Percentiles rank a stretch among this genome's conserved stretches.
Evolutionary conservation across 2,888 invertebrate genomes (phyloP).

Genomic region (Lobophora halterata): DNA sequence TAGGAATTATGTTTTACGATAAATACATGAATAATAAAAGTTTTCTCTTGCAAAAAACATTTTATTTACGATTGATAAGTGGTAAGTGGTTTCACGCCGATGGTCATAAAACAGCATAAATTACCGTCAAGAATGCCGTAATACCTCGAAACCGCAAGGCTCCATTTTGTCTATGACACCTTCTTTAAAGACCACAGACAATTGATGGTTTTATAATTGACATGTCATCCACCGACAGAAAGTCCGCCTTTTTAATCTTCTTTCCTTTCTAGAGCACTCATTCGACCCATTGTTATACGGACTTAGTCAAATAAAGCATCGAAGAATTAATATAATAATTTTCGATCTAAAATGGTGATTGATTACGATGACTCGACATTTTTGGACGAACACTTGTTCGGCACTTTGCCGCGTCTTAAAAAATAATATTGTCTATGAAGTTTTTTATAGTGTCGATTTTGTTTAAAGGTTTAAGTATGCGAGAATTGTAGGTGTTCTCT

Average conservation of each 20-base stretch:
- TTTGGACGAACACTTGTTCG: constrained; percentile 29
- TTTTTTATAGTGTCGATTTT: constrained; percentile 31
- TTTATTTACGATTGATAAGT: not conserved
- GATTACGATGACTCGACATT: constrained; percentile 71
- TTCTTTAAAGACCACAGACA: constrained; percentile 45
- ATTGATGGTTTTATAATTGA: constrained; percentile 74
- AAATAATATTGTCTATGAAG: constrained; percentile 28
- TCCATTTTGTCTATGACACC: constrained; percentile 55
- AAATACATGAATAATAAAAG: no score
- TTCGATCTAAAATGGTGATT: constrained; percentile 73
- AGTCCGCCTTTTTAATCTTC: constrained; percentile 39
- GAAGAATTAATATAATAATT: constrained; percentile 76
- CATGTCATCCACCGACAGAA: constrained; percentile 65
- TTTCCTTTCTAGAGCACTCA: constrained; percentile 59
- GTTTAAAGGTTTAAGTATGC: constrained; percentile 24
- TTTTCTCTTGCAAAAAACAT: no score
- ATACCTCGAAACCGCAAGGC: constrained; percentile 46
- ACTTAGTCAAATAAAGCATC: constrained; percentile 75
- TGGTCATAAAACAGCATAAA: constrained; percentile 1
- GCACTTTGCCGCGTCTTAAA: constrained; percentile 23
- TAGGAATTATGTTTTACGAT: no score
- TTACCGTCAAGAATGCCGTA: constrained; percentile 38
- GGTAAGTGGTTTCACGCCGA: not conserved
- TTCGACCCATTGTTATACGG: constrained; percentile 62
- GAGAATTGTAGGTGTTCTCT: constrained; percentile 15